These are phyloP conservation scores for Marmota flaviventris DNA, from an alignment of 2,113 vertebrate genomes.

Conservation along the genomic window DNA sequence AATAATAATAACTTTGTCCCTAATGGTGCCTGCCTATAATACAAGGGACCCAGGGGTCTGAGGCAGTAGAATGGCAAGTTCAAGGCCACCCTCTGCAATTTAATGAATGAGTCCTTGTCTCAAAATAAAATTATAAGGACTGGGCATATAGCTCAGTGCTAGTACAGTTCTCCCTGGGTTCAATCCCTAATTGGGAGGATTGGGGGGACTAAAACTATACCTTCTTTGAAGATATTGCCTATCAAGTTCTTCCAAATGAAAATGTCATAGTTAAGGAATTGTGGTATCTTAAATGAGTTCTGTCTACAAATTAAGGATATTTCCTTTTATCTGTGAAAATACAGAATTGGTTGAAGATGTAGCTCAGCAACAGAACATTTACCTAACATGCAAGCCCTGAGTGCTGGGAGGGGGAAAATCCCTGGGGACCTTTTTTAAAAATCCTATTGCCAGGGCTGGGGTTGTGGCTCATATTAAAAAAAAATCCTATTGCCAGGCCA, in stretches of 20 bases:
- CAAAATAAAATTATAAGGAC: neutral
- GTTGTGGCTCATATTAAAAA: too few relatives aligned
- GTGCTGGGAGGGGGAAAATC: too few relatives aligned
- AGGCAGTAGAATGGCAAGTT: neutral
- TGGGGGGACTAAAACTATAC: neutral
- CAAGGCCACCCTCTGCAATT: neutral
- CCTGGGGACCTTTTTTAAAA: too few relatives aligned
- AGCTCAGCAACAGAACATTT: too few relatives aligned
- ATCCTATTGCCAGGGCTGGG: too few relatives aligned
- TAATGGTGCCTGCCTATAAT: neutral
- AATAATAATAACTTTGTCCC: too few relatives aligned
- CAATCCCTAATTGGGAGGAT: neutral
- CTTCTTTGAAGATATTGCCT: neutral
- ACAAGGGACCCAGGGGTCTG: neutral
- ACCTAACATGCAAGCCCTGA: too few relatives aligned
- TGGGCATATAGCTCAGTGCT: neutral
- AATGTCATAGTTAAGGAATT: neutral
- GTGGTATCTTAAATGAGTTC: neutral
- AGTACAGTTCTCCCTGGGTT: neutral
- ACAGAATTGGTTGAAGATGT: neutral
- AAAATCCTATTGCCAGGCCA: too few relatives aligned
- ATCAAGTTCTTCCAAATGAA: neutral
- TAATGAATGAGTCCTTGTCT: neutral
- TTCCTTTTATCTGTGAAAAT: slow-evolving; percentile 28
- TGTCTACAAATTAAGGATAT: neutral